These are phyloP conservation scores for Amyelois transitella DNA, from an alignment of 1,140 invertebrate genomes.

Conservation along the genomic window DNA sequence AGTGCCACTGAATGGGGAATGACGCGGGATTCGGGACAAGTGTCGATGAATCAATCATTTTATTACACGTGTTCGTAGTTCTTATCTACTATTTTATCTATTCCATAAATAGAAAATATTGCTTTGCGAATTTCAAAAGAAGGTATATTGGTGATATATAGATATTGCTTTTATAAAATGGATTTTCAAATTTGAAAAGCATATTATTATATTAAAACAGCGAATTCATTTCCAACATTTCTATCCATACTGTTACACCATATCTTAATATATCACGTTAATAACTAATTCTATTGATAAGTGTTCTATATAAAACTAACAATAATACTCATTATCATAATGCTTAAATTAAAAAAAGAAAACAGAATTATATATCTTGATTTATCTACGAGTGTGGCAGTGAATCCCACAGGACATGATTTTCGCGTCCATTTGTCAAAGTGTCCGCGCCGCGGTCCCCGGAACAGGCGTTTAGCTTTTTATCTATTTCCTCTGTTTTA, in stretches of 20 bases:
- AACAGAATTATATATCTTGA: background rate
- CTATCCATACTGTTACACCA: too few species aligned
- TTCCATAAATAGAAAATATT: too few species aligned
- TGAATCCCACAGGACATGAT: background rate
- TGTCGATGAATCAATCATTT: slow-evolving; percentile 2
- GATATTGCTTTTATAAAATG: too few species aligned
- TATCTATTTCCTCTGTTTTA: slow-evolving; percentile 66
- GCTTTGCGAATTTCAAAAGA: too few species aligned
- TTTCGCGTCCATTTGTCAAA: slow-evolving; percentile 32
- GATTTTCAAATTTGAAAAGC: too few species aligned
- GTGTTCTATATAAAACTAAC: background rate
- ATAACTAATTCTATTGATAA: too few species aligned
- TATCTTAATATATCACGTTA: too few species aligned
- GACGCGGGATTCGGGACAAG: slow-evolving; percentile 12
- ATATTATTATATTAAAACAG: too few species aligned
- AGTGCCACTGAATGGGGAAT: slow-evolving; percentile 4
- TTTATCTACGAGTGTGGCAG: background rate
- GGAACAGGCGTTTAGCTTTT: slow-evolving; percentile 53
- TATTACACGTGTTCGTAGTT: background rate
- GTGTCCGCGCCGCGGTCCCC: slow-evolving; percentile 33
- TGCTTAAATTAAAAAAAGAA: background rate
- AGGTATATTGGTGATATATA: too few species aligned
- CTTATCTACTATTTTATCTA: background rate
- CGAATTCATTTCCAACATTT: too few species aligned
- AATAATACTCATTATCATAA: background rate